Percentiles rank a stretch among this genome's conserved stretches.
Conservation (phyloP, 2,888 invertebrate genomes). For the Cordilura impudica region DNA sequence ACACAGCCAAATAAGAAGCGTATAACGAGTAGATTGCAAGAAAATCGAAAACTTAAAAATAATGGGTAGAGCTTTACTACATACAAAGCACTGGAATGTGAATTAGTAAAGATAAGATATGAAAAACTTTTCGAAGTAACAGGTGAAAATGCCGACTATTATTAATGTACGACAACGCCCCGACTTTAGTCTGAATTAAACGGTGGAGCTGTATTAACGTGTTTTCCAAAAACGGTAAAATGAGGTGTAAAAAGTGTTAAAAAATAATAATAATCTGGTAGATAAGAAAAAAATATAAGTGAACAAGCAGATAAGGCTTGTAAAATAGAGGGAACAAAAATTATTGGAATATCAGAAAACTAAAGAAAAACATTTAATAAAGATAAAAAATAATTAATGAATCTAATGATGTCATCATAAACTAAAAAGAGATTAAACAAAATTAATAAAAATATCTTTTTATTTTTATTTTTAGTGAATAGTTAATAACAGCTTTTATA, state of each 20-base stretch:
- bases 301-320: conserved; percentile 45
- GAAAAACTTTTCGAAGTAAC: conserved; percentile 69
- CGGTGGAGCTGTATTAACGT: conserved; percentile 71
- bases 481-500: conserved; percentile 50
- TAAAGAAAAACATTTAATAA: background rate
- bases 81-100: background rate
- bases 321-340: background rate
- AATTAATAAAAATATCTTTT: background rate
- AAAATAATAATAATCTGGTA: conserved; percentile 44
- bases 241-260: conserved; percentile 35
- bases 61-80: conserved; percentile 7
- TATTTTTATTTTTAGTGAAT: conserved; percentile 65
- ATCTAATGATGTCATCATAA: conserved; percentile 72
- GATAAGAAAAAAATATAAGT: conserved; percentile 64
- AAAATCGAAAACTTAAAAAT: background rate
- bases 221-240: conserved; percentile 65
- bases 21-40: background rate
- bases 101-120: conserved; percentile 55
- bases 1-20: background rate
- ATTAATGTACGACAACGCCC: conserved; percentile 66
- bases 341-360: background rate
- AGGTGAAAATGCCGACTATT: conserved; percentile 62
- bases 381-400: conserved; percentile 1
- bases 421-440: conserved; percentile 39
- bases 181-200: conserved; percentile 71